Percentiles rank a stretch among this genome's conserved stretches.
Evolutionary conservation across 2,113 vertebrate genomes (phyloP).

Genomic region (Oxygymnocypris stewartii): DNA sequence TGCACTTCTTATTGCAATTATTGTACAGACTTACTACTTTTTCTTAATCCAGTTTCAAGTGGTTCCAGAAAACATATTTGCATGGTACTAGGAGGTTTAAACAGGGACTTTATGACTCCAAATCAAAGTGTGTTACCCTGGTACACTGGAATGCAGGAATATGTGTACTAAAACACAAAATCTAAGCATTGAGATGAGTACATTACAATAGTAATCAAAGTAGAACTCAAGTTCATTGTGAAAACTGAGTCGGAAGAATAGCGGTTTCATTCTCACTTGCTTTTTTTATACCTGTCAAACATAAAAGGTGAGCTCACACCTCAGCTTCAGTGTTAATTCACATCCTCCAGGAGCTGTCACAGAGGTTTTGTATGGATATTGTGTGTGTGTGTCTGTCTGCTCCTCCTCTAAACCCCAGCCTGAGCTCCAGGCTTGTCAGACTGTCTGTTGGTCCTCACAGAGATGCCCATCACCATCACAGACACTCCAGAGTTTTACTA

Average conservation of each 20-base stretch:
- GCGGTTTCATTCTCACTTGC: not conserved
- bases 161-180: not conserved
- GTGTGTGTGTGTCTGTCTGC: not conserved
- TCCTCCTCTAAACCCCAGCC: constrained; percentile 1
- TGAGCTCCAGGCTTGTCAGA: constrained; percentile 42
- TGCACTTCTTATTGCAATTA: not conserved
- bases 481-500: constrained; percentile 5
- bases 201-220: not conserved
- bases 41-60: not conserved
- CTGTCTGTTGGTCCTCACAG: constrained; percentile 36
- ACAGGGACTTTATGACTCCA: not conserved
- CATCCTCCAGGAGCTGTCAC: constrained; percentile 44
- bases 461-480: constrained; percentile 40
- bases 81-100: not conserved
- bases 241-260: not conserved
- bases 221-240: not conserved
- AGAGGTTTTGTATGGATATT: constrained; percentile 46
- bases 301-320: constrained; percentile 43
- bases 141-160: not conserved
- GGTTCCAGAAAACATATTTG: not conserved
- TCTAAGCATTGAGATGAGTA: not conserved
- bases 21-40: too few species aligned
- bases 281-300: not conserved
- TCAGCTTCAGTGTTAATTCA: constrained; percentile 45
- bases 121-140: not conserved